Conservation (phyloP, 2,888 invertebrate genomes). For the Gastrophysa polygoni region DNA sequence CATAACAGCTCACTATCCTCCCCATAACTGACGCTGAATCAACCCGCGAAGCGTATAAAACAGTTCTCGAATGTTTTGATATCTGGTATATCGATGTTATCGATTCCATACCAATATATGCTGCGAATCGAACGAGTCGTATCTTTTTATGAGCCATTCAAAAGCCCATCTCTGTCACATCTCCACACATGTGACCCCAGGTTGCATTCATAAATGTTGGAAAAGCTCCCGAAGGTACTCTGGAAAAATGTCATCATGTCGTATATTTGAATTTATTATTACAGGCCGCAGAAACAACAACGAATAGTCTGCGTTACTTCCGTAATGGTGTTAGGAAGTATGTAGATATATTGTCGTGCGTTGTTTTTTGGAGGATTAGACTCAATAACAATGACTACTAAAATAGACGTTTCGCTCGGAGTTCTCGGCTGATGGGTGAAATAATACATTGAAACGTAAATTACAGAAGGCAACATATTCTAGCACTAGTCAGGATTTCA, state of each 20-base stretch:
- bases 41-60: conserved; percentile 54
- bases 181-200: conserved; percentile 53
- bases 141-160: conserved; percentile 57
- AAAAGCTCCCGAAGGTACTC: conserved; percentile 51
- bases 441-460: too few relatives aligned
- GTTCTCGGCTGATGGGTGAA: too few relatives aligned
- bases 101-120: conserved; percentile 44
- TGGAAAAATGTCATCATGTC: conserved; percentile 51
- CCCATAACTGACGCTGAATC: conserved; percentile 52
- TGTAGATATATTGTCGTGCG: too few relatives aligned
- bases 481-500: too few relatives aligned
- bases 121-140: conserved; percentile 56
- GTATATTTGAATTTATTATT: conserved; percentile 43
- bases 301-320: conserved; percentile 3
- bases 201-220: conserved; percentile 53
- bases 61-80: conserved; percentile 55
- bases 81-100: conserved; percentile 55
- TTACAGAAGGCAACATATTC: too few relatives aligned
- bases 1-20: conserved; percentile 43
- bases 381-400: too few relatives aligned
- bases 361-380: too few relatives aligned
- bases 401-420: too few relatives aligned
- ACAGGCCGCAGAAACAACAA: conserved; percentile 27
- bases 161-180: conserved; percentile 54
- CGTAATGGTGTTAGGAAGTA: not conserved